phyloP scores from a whole-genome alignment of 2,113 vertebrate genomes.

The Rana temporaria region DNA sequence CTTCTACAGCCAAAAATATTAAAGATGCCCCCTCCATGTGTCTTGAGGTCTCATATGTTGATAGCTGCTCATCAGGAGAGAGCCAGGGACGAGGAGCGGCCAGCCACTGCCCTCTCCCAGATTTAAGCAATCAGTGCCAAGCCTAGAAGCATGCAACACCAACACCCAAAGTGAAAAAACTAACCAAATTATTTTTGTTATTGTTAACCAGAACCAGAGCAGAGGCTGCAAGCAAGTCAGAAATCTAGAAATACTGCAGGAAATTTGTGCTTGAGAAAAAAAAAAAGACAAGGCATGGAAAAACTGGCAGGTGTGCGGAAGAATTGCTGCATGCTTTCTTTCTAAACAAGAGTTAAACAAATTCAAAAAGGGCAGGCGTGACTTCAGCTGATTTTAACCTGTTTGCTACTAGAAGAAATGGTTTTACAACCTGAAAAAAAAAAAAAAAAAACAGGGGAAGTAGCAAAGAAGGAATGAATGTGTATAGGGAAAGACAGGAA shows the following conservation, averaged over 20 bases:
- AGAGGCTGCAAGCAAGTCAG: neutral
- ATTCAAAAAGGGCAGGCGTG: too few relatives aligned
- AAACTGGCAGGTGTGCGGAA: neutral
- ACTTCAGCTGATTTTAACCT: too few relatives aligned
- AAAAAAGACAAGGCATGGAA: too few relatives aligned
- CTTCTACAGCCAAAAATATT: constrained; percentile 39
- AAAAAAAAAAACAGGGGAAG: too few relatives aligned
- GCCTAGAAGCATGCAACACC: constrained; percentile 49
- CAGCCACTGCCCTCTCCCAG: neutral
- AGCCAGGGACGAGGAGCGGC: neutral
- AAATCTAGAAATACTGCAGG: neutral
- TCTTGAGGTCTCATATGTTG: neutral
- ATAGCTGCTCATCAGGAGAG: constrained; percentile 30
- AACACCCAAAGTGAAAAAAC: neutral
- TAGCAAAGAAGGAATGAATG: too few relatives aligned
- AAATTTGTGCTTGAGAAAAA: neutral
- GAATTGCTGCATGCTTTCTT: neutral
- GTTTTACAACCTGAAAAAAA: too few relatives aligned
- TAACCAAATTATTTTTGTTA: neutral
- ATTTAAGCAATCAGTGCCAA: constrained; percentile 49
- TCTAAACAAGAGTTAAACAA: too few relatives aligned
- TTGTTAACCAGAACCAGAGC: neutral
- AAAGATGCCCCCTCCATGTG: constrained; percentile 49
- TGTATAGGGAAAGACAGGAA: too few relatives aligned
- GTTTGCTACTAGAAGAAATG: too few relatives aligned